Conservation (phyloP, 2,888 invertebrate genomes). For the Agrochola circellaris region DNA sequence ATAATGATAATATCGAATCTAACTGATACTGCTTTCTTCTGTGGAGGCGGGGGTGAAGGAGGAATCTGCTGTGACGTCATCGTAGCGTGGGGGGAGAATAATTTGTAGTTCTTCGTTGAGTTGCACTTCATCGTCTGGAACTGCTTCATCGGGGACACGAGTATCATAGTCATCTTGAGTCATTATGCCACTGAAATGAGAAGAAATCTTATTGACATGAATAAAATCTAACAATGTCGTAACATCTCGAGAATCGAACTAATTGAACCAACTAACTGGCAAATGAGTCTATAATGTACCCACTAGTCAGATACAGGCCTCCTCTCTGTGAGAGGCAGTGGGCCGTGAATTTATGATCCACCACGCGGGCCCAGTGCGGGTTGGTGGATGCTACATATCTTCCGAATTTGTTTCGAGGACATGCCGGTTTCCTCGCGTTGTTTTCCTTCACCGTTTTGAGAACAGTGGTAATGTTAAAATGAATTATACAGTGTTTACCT, state of each 20-base stretch:
- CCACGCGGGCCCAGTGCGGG: background rate
- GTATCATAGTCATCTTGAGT: slow-evolving; percentile 79
- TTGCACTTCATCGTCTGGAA: slow-evolving; percentile 84
- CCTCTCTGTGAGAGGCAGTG: background rate
- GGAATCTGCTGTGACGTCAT: slow-evolving; percentile 81
- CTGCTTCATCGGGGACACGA: slow-evolving; percentile 75
- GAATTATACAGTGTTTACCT: background rate
- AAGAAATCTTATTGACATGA: background rate
- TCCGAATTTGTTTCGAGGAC: background rate
- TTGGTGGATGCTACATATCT: background rate
- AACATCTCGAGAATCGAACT: background rate
- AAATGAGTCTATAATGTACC: background rate
- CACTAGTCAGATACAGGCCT: background rate
- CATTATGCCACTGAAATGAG: slow-evolving; percentile 72
- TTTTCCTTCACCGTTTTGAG: background rate
- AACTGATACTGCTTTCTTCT: slow-evolving; percentile 59
- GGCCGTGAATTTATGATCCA: no score
- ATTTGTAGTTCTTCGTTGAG: slow-evolving; percentile 85
- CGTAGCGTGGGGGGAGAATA: slow-evolving; percentile 85
- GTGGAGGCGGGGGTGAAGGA: slow-evolving; percentile 72
- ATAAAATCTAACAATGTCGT: background rate
- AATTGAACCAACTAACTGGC: background rate
- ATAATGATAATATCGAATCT: slow-evolving; percentile 51
- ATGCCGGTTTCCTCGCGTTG: background rate
- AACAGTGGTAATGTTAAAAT: background rate